Base-by-base conservation (phyloP, 2,797 vertebrate genomes). In the Hafferia zeledoni region DNA sequence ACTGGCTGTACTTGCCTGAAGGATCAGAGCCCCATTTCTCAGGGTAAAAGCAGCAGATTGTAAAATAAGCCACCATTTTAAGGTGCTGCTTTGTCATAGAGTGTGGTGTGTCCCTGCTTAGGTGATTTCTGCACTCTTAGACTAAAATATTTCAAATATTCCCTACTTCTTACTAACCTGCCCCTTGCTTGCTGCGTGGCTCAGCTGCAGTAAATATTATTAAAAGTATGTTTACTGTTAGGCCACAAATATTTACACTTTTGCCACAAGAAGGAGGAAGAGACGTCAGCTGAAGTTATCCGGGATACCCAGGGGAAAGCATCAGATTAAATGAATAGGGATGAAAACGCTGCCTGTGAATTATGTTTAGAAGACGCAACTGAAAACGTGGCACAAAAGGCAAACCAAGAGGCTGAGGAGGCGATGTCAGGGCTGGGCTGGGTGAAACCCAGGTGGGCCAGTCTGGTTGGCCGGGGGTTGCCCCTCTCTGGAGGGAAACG, bases 31-130 rank as follows among this genome's bases (percentile, higher is more conserved):
- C 52, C 43, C 24, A 16, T 57, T 94, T 74, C 33, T 50, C 37
- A n/a, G 61, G 39, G 22, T 37, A 79, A 89, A 89, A 60, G 33
- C 57, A 83, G 22, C 10, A 63, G 74, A 44, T 27, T 75, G 41
- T 17, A 39, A 70, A 61, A 25, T 9, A 31, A n/a, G 3, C 4
- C 28, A n/a, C n/a, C 15, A 12, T 67, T 93, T 90, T 20, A 53
- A 84, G 55, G 24, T 1, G 9, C 13, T 79, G 23, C 14, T 91
- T 76, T 87, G 19, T 25, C n/a, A 28, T 0, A 9, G 11, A 13
- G 5, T 1, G 3, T 2, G 3, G 23, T 52, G 13, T 37, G 39
- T 9, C 22, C 3, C 10, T 50, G 12, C 27, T 49, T 35, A 20
- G 25, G 10, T 49, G 23, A 68, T 69, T 81, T 68, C 41, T 47